Conservation (phyloP, 2,113 vertebrate species). For the Phrynosoma platyrhinos region DNA sequence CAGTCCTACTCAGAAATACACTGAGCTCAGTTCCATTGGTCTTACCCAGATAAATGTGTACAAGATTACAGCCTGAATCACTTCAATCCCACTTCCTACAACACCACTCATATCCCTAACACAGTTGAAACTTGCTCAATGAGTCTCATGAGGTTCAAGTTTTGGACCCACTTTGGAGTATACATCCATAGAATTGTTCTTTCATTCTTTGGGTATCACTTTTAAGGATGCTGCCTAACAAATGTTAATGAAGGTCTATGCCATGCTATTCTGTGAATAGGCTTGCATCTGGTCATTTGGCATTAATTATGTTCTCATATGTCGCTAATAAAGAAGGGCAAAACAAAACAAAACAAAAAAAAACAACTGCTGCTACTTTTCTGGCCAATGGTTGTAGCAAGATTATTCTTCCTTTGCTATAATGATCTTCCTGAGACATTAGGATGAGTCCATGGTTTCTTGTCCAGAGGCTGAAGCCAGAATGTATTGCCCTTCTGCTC, state of each 20-base stretch:
- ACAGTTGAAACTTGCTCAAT: neutral
- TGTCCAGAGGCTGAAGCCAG: neutral
- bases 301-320: too few relatives aligned
- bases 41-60: neutral
- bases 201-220: neutral
- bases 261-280: neutral
- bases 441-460: too few relatives aligned
- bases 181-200: neutral
- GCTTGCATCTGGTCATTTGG: neutral
- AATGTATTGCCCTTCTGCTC: neutral
- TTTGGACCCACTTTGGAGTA: neutral
- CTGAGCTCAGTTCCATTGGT: neutral
- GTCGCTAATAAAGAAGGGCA: too few relatives aligned
- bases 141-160: neutral
- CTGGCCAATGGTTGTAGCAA: too few relatives aligned
- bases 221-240: neutral
- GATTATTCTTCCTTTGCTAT: too few relatives aligned
- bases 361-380: too few relatives aligned
- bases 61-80: constrained; percentile 4
- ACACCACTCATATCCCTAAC: neutral
- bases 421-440: too few relatives aligned
- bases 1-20: neutral
- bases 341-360: too few relatives aligned
- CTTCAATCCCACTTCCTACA: constrained; percentile 1
- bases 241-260: constrained; percentile 21